These are phyloP conservation scores for Oryzias curvinotus DNA, from an alignment of 2,113 vertebrate genomes.

Conservation along the genomic window DNA sequence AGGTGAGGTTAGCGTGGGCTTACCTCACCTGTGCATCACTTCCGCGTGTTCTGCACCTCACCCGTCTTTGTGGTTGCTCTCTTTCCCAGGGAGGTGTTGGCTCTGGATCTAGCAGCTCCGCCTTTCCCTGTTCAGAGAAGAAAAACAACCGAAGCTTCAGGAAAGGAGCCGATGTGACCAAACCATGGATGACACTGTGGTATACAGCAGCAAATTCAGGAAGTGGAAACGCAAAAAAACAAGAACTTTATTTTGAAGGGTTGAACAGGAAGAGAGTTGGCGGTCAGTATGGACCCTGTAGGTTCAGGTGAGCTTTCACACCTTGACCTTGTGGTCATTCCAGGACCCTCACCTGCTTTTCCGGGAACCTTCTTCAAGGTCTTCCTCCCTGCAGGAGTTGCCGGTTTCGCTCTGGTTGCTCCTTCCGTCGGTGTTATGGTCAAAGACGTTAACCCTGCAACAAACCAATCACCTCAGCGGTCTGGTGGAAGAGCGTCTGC, in stretches of 20 bases:
- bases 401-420: conserved; percentile 29
- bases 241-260: too few species aligned
- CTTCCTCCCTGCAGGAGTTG: conserved; percentile 51
- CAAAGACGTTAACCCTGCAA: conserved; percentile 35
- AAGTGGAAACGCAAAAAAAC: too few species aligned
- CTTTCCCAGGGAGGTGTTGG: background rate
- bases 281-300: too few species aligned
- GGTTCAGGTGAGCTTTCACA: too few species aligned
- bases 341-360: conserved; percentile 42
- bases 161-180: too few species aligned
- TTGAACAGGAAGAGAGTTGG: too few species aligned
- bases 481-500: too few species aligned
- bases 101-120: background rate
- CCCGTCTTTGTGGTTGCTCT: conserved; percentile 59
- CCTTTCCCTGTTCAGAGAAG: background rate
- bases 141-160: background rate
- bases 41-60: background rate
- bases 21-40: too few species aligned
- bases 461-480: background rate
- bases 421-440: conserved; percentile 36
- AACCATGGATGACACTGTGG: too few species aligned
- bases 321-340: background rate
- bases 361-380: conserved; percentile 59
- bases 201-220: too few species aligned
- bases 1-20: too few species aligned